Base-by-base conservation (phyloP, 2,888 invertebrate species). In the Metalampra italica region DNA sequence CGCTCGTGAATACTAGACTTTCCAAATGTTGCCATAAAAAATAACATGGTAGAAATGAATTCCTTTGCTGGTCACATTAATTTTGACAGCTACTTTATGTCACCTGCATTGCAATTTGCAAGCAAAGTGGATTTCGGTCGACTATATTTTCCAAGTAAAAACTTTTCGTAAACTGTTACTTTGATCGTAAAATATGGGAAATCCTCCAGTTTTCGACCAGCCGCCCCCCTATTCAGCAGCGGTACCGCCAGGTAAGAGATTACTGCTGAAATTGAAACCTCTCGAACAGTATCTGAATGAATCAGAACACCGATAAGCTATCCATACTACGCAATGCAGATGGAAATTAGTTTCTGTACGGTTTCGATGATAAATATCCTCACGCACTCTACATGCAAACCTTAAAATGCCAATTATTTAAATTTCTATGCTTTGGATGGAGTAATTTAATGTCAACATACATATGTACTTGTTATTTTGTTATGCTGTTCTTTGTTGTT, bases 141-240 rank as follows among this genome's bases (percentile, higher is more conserved):
- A 22, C 22, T 22, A 22, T 22, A 22, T 22, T 22, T 22, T 22
- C 22, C 22, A 22, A 22, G 22, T 2, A 39, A 39, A 39, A 39
- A 13, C 8, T 39, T 39, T 41, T 13, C 34, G 7, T 9, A 46
- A 30, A 36, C 11, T 32, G 12, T 34, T 43, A 30, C 14, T 44
- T 7, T 15, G 9, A 8, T 12, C 22, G 41, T 56, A 50, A 82
- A 22, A 62, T 54, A 86, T 85, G 85, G 87, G 86, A 41, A 82
- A 87, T 55, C 78, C 81, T 29, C 73, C 72, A 34, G 70, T 83
- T 47, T 86, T 70, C 30, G 88, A 82, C 34, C 84, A 82, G 47
- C 91, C 91, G 9, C 91, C 91, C 0, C 90, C 91, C 7, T 91
- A 91, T 64, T 90, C 91, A 0, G 90, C 90, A 13, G 63, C 80